Conservation (phyloP, 2,113 vertebrate species). For the Hemiscyllium ocellatum region DNA sequence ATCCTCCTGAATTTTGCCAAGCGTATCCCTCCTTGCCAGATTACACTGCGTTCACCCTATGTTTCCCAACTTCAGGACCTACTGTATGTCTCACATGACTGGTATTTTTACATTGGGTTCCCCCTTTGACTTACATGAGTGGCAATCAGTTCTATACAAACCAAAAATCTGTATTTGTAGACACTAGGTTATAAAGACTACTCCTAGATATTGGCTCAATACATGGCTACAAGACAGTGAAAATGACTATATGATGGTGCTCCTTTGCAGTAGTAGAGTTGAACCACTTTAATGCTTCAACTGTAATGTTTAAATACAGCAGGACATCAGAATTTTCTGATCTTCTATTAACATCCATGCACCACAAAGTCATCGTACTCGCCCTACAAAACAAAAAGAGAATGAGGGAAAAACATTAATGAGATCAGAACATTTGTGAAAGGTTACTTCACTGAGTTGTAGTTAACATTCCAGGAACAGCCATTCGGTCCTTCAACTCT, state of each 20-base stretch:
- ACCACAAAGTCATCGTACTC: constrained; percentile 68
- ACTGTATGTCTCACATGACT: neutral
- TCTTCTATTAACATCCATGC: constrained; percentile 47
- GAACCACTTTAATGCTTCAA: constrained; percentile 16
- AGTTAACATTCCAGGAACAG: neutral
- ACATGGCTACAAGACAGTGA: constrained; percentile 11
- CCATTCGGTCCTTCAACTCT: neutral
- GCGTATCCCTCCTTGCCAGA: neutral
- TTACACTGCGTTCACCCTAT: neutral
- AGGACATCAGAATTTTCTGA: constrained; percentile 10
- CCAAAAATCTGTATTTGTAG: neutral
- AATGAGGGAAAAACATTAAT: neutral
- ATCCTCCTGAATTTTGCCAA: too few species aligned
- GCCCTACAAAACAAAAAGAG: constrained; percentile 46
- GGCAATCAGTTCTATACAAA: neutral
- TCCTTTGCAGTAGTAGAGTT: neutral
- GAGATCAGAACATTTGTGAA: neutral
- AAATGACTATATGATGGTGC: neutral
- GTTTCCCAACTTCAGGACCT: neutral
- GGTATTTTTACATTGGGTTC: neutral
- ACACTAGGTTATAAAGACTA: constrained; percentile 12
- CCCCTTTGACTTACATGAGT: neutral
- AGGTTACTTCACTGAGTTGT: neutral
- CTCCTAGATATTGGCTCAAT: constrained; percentile 29
- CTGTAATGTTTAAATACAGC: constrained; percentile 21